Base-by-base conservation (phyloP, 2,113 vertebrate genomes). In the Scomber japonicus region DNA sequence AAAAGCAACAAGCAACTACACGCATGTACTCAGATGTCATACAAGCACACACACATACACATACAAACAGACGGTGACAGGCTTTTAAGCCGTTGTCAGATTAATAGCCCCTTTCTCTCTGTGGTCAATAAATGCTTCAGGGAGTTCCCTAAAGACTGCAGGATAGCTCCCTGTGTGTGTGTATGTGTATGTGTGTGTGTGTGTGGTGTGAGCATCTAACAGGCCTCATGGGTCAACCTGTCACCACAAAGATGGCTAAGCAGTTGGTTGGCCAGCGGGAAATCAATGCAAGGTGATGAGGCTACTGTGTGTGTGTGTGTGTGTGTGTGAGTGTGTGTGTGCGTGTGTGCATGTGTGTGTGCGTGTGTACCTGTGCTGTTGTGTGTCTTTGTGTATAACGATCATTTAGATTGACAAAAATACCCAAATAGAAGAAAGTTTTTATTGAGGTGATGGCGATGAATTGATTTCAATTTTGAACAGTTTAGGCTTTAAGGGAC, bases 151-250 rank as follows among this genome's bases (percentile, higher is more conserved):
- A 57, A 85, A 89, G 74, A 86, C 79, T 83, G 77, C 65, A 66
- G 75, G 75, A 87, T 78, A 59, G 64, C 62, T 89, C 66, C 72
- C 61, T 75, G 8, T 30, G 60, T 66, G 70, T 71, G 40, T 35
- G 24, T 21, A 62, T 40, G 17, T 19, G 15, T 51, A 40, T 59
- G 73, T 82, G 71, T 44, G 54, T 57, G 54, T 57, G n/a, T 49
- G 71, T 56, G 17, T 59, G 35, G 60, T 17, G 62, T 6, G 75
- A 40, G 79, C 53, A 69, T 83, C 82, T 91, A 93, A 89, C 90
- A 80, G 89, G 88, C 81, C 88, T 91, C 88, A 84, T 89, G 91
- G 91, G 91, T 93, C 84, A 89, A 89, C 85, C 88, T 92, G 88
- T 90, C 91, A 92, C 77, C 80, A 74, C 84, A 83, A 81, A 84